Evolutionary conservation across 1,140 invertebrate genomes (phyloP).

Genomic region (Drosophila nannoptera): DNA sequence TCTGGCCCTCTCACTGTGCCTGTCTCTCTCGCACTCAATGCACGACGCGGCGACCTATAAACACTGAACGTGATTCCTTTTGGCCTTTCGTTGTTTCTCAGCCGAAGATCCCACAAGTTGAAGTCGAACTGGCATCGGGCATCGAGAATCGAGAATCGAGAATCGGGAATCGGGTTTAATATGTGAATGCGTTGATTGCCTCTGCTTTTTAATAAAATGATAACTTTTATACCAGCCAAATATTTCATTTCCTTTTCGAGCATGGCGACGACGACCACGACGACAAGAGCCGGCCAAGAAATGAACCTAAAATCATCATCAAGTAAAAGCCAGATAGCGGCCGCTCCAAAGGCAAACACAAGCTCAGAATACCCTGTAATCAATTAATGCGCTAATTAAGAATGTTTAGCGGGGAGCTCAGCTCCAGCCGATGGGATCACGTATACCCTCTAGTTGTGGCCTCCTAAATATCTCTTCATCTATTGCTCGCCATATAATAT

Average conservation of each 20-base stretch:
- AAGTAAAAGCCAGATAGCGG: constrained; percentile 40
- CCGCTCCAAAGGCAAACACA: background rate
- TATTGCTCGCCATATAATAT: too few species aligned
- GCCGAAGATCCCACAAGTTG: constrained; percentile 66
- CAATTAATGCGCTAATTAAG: background rate
- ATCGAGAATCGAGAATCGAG: background rate
- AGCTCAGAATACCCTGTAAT: constrained; percentile 15
- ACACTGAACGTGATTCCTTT: constrained; percentile 48
- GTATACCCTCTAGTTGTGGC: too few species aligned
- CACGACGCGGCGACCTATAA: constrained; percentile 52
- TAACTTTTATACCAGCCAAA: constrained; percentile 78
- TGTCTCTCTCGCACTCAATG: constrained; percentile 3
- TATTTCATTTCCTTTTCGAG: constrained; percentile 76
- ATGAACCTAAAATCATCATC: constrained; percentile 71
- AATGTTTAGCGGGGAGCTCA: too few species aligned
- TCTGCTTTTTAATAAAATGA: constrained; percentile 78
- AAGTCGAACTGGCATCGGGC: background rate
- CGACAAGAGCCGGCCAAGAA: constrained; percentile 29
- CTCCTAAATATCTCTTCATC: too few species aligned
- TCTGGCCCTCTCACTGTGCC: background rate
- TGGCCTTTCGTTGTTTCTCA: constrained; percentile 14
- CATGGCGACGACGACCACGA: constrained; percentile 40
- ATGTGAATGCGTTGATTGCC: constrained; percentile 79
- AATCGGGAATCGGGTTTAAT: constrained; percentile 57
- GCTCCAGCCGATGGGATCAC: too few species aligned